Conservation (phyloP, 1,140 invertebrate species). For the Zaprionus camerounensis region DNA sequence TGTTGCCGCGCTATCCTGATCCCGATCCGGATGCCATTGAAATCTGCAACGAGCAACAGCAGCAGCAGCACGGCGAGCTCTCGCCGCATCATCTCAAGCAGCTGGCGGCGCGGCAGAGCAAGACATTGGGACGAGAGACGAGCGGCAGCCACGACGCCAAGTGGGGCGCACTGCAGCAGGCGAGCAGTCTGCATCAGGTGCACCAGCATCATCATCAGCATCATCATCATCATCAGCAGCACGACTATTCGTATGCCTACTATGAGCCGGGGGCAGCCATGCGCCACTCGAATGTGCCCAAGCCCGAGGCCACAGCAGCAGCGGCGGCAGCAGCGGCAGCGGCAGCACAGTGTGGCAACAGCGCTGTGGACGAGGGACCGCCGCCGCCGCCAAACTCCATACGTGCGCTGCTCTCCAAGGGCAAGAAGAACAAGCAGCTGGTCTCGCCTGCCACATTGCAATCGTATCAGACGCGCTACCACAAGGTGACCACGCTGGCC, state of each 20-base stretch:
- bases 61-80: conserved; percentile 48
- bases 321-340: background rate
- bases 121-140: conserved; percentile 52
- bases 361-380: background rate
- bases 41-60: conserved; percentile 68
- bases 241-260: conserved; percentile 90
- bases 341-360: conserved; percentile 18
- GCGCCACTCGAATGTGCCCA: conserved; percentile 87
- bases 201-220: conserved; percentile 47
- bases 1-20: conserved; percentile 72
- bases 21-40: conserved; percentile 81
- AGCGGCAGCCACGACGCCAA: conserved; percentile 20
- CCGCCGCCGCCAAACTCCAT: conserved; percentile 84
- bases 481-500: conserved; percentile 69
- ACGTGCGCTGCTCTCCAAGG: conserved; percentile 76
- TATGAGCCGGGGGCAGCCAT: conserved; percentile 88
- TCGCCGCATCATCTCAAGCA: conserved; percentile 60
- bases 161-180: conserved; percentile 49
- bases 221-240: conserved; percentile 57
- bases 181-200: conserved; percentile 41
- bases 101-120: conserved; percentile 54
- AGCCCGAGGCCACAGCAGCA: conserved; percentile 79
- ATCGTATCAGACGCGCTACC: conserved; percentile 73
- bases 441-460: conserved; percentile 68
- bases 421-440: conserved; percentile 77